Evolutionary conservation across 2,113 vertebrate species (phyloP).

Genomic region (Dermatemys mawii): DNA sequence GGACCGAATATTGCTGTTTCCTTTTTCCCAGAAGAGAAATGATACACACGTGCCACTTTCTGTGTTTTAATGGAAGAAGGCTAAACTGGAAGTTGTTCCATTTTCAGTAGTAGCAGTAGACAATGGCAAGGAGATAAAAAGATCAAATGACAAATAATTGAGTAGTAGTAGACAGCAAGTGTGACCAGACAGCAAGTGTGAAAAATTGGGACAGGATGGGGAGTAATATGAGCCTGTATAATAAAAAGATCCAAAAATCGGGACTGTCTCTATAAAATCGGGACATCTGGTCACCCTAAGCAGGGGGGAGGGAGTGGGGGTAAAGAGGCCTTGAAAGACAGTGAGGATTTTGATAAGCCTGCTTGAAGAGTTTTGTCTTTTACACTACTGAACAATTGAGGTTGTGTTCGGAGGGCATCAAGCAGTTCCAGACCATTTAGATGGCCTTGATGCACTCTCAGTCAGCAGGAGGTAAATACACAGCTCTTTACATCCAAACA

Average conservation of each 20-base stretch:
- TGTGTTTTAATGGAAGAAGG: slow-evolving; percentile 22
- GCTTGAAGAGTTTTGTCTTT: neutral
- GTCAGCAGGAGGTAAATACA: neutral
- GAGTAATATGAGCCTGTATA: too few species aligned
- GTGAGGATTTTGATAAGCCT: neutral
- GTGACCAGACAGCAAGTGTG: too few species aligned
- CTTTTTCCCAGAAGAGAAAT: neutral
- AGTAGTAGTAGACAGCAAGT: neutral
- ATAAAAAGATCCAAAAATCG: too few species aligned
- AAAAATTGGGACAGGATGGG: too few species aligned
- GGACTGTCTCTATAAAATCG: too few species aligned
- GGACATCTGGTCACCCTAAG: too few species aligned
- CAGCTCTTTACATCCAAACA: neutral
- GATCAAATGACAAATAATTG: slow-evolving; percentile 28
- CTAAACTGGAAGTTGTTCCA: slow-evolving; percentile 46
- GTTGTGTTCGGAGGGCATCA: slow-evolving; percentile 17
- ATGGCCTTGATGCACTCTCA: neutral
- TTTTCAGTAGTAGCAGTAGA: slow-evolving; percentile 5
- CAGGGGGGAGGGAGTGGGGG: neutral
- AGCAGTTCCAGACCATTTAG: neutral
- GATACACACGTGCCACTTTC: slow-evolving; percentile 8
- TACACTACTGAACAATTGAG: neutral
- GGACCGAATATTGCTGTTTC: slow-evolving; percentile 14
- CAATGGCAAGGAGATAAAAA: slow-evolving; percentile 44
- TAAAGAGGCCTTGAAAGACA: neutral